Evolutionary conservation across 2,888 invertebrate species (phyloP).

Genomic region (Andrena camellia): DNA sequence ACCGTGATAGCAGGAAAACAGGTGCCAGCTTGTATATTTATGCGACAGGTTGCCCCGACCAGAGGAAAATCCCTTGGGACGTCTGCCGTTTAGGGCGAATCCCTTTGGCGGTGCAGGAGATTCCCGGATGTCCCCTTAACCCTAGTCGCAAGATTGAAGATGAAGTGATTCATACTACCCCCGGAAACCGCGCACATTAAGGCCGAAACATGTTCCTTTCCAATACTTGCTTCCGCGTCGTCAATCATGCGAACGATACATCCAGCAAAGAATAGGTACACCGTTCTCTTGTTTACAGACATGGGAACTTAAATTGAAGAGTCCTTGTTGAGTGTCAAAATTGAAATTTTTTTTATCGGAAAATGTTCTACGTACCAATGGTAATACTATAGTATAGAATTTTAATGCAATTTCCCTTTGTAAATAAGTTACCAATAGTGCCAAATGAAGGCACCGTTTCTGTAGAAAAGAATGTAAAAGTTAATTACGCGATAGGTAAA

Average conservation of each 20-base stretch:
- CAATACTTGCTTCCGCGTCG: conserved; percentile 9
- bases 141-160: conserved; percentile 4
- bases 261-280: too few relatives aligned
- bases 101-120: conserved; percentile 47
- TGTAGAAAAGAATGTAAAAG: too few relatives aligned
- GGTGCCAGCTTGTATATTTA: conserved; percentile 55
- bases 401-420: too few relatives aligned
- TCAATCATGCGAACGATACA: background rate
- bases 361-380: too few relatives aligned
- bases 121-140: conserved; percentile 7
- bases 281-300: background rate
- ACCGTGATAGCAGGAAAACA: conserved; percentile 25
- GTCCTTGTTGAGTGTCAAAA: too few relatives aligned
- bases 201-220: background rate
- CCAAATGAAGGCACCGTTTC: too few relatives aligned
- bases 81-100: conserved; percentile 43
- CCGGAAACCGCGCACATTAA: conserved; percentile 36
- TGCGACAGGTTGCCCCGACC: conserved; percentile 50
- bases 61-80: conserved; percentile 47
- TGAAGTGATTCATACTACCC: background rate
- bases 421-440: too few relatives aligned
- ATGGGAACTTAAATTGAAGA: too few relatives aligned
- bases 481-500: too few relatives aligned
- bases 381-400: too few relatives aligned
- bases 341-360: too few relatives aligned